Evolutionary conservation across 1,140 invertebrate genomes (phyloP), one percentile per base, ranked within the genome.

Genomic region (Sycophaga agraensis): DNA sequence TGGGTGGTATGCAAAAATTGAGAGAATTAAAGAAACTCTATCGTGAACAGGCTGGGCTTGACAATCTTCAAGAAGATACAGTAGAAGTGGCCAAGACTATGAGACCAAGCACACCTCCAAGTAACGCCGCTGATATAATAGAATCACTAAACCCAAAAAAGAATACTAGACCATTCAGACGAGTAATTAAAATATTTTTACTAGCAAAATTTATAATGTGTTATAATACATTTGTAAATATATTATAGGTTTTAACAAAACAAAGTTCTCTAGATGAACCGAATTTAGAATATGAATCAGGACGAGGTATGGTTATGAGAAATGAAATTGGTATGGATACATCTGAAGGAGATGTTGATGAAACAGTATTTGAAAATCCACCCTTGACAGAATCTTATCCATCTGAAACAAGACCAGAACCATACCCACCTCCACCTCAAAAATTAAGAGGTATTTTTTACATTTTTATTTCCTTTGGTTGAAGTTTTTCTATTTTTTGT

Each of bases 21-120:
- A 87, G 89, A 72, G 83, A 88, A 63, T 76, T 89, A 14, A 96
- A 96, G 79, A 83, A 81, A 67, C 80, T 85, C 61, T 88, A 94
- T 67, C 81, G 95, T 14, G 81, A 85, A 65, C 84, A 88, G 66
- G 85, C 87, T 70, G 88, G 87, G 7, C 83, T 98, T 55, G 81
- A 88, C 37, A 87, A 87, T 21, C 78, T 90, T 51, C 89, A 89
- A 64, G 95, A 98, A 82, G 96, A 99, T 77, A 96, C 95, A 8
- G 85, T 97, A 64, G 93, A 97, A 82, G 89, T 98, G 9, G 91
- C 94, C 1, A 89, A 89, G 72, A 88, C 87, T 42, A 98, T 99
- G 94, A 82, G 96, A 71, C 91, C 97, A 2, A 94, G 94, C 53
- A 97, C 95, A 16, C 96, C 96, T 21, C 96, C 96, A 12, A 90